Evolutionary conservation across 1,140 invertebrate species (phyloP), one percentile per base, ranked within the genome.

Genomic region (Leptinotarsa undecemlineata): DNA sequence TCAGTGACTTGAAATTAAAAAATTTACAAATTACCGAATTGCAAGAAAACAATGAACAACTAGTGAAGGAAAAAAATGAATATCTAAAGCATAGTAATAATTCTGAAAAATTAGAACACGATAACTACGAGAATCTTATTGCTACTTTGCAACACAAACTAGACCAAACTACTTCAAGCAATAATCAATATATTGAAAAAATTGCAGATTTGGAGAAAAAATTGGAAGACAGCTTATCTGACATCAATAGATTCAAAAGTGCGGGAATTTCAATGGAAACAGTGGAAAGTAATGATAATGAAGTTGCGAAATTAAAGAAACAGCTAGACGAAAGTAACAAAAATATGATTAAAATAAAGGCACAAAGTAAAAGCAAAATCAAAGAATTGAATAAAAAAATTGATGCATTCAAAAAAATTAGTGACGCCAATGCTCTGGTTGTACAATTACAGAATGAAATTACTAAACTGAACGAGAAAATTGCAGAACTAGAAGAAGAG

Each of bases 401-500:
- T 72, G 90, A 94, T 75, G 89, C 90, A 79, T 90, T 95, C 74
- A 94, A 91, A 85, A 91, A 90, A 88, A 88, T 91, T 23, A 90
- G 90, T 61, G 91, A 94, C 82, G 82, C 87, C 26, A 90, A 92
- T 84, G 89, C 89, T 63, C 90, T 94, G 85, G 87, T 95, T 76
- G 87, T 91, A 1, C 86, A 86, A 68, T 82, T 92, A 8, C 85
- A 86, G 79, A 85, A 87, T 72, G 89, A 90, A 77, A 87, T 90
- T 74, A 86, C 88, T 76, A 87, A 88, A 79, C 86, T 96, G 77
- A 90, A 92, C 78, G 93, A 95, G 78, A 89, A 91, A 85, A 90
- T 97, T 76, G 91, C 92, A 66, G 91, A 95, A 83, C 86, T 96
- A 68, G 95, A 96, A 86, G 94, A 96, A 84, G 87, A 97, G 95